These are phyloP conservation scores for Drosophila ohnishii DNA, from an alignment of 1,140 invertebrate species.

Conservation along the genomic window DNA sequence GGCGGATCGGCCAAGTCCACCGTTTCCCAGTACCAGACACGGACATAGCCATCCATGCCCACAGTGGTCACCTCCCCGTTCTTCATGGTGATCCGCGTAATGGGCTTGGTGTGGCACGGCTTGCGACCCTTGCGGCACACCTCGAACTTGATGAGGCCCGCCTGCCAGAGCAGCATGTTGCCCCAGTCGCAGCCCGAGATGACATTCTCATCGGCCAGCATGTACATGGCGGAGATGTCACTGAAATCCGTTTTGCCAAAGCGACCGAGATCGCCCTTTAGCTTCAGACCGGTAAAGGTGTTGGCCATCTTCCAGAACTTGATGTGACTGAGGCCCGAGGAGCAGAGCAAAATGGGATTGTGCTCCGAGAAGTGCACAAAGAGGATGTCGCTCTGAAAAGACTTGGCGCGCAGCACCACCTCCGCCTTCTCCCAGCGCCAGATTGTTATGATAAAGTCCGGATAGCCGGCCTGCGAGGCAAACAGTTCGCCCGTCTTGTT, in stretches of 20 bases:
- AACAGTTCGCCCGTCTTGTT: conserved; percentile 91
- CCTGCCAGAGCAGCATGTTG: conserved; percentile 95
- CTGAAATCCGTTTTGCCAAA: conserved; percentile 96
- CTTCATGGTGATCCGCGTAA: conserved; percentile 89
- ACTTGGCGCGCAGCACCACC: conserved; percentile 90
- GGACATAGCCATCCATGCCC: conserved; percentile 91
- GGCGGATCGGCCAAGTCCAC: conserved; percentile 91
- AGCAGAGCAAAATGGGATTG: conserved; percentile 89
- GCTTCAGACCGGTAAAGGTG: conserved; percentile 95
- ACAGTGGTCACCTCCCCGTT: conserved; percentile 87
- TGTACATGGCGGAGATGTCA: conserved; percentile 92
- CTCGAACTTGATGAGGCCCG: conserved; percentile 92
- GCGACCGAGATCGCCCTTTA: conserved; percentile 92
- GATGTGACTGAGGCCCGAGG: conserved; percentile 91
- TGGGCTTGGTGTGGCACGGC: conserved; percentile 89
- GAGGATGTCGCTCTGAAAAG: conserved; percentile 91
- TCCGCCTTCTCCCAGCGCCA: conserved; percentile 92
- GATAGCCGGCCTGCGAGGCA: conserved; percentile 91
- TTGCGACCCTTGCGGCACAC: conserved; percentile 87
- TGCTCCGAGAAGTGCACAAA: conserved; percentile 91
- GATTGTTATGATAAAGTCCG: conserved; percentile 93
- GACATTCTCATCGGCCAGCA: conserved; percentile 93
- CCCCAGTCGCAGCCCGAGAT: conserved; percentile 94
- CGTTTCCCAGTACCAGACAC: conserved; percentile 94
- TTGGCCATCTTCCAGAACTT: conserved; percentile 96